phyloP scores from a whole-genome alignment of 1,140 invertebrate genomes.

The Plodia interpunctella region DNA sequence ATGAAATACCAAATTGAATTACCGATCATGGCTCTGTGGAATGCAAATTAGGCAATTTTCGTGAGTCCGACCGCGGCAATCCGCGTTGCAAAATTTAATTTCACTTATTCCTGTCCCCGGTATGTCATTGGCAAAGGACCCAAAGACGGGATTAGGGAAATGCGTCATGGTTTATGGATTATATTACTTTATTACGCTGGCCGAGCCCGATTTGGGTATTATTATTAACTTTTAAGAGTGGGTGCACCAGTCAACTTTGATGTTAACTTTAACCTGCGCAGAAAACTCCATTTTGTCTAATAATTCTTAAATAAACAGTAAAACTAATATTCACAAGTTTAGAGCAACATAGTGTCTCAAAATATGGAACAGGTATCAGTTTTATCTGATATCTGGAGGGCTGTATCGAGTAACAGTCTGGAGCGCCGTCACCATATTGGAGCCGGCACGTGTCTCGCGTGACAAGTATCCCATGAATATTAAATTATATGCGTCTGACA shows the following conservation, averaged over 20 bases:
- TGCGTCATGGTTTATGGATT: background rate
- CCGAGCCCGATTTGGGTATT: background rate
- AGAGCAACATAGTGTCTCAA: background rate
- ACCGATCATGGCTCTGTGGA: background rate
- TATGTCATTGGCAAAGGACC: background rate
- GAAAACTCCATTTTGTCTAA: no score
- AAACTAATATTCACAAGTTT: background rate
- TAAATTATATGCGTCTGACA: conserved; percentile 1
- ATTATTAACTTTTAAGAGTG: background rate
- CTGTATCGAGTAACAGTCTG: background rate
- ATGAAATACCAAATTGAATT: background rate
- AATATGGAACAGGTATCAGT: background rate
- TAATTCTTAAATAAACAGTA: background rate
- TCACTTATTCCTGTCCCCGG: background rate
- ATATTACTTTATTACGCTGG: background rate
- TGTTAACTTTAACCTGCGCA: no score
- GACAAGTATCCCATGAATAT: conserved; percentile 6
- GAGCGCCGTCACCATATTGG: background rate
- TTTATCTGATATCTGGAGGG: background rate
- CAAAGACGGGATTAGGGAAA: background rate
- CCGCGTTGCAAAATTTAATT: background rate
- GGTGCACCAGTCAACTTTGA: background rate
- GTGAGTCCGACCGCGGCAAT: background rate
- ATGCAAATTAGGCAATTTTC: conserved; percentile 2
- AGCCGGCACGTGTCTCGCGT: background rate